Base-by-base conservation (phyloP, 2,797 vertebrate genomes). In the Distichodus sexfasciatus region DNA sequence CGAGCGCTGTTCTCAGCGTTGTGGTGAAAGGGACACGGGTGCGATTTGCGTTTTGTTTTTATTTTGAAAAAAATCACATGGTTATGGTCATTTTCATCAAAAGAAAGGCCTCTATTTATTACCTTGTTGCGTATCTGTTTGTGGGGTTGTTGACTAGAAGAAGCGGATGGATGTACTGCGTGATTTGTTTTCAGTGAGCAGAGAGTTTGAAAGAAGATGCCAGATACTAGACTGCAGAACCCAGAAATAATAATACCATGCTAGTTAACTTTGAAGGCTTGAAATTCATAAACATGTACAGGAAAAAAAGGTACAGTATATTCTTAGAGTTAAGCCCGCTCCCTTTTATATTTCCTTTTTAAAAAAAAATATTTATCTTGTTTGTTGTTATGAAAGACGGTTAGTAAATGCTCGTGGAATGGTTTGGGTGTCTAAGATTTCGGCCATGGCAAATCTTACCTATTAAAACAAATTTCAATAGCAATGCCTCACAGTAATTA, bases 101-200 rank as follows among this genome's bases (percentile, higher is more conserved):
- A 64, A 33, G 33, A 73, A 70, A 51, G 55, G 63, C 66, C 59
- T 23, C 68, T 73, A 63, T 76, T 70, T 73, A 63, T 79, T 58
- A 44, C 7, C 31, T 24, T 48, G 54, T 17, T 53, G 21, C 26
- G 33, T 61, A 53, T 11, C 35, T 24, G 15, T 54, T 46, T 46
- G 17, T 58, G 62, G n/a, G 23, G 48, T 73, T 73, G n/a, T n/a
- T 74, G 33, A 63, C 17, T 67, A 59, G 15, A 17, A 55, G 31
- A 43, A 4, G 23, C 26, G 17, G 19, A 61, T 17, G 33, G 12
- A 46, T 61, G 60, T 43, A 12, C 69, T 11, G 41, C 59, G 40
- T 17, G 23, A 28, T 58, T 23, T 61, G 44, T 31, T 33, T 24
- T 35, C 40, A 54, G 19, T 31, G 23, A 11, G 3, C 31, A 47